Evolutionary conservation across 2,888 invertebrate genomes (phyloP), one percentile per base, ranked within the genome.

Genomic region (Sepiola atlantica): DNA sequence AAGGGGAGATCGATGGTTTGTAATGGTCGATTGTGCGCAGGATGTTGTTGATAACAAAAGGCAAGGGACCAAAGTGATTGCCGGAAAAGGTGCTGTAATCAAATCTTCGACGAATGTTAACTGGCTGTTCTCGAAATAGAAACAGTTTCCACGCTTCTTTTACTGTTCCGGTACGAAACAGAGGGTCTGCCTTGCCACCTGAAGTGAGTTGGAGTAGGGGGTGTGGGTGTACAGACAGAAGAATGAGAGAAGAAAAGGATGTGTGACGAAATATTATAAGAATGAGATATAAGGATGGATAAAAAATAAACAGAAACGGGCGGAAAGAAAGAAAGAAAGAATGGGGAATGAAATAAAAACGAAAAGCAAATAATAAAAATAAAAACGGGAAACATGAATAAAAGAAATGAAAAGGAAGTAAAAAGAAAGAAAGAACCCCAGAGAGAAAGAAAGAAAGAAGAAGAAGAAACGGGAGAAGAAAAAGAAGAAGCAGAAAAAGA

Each of bases 51-150:
- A 77, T 77, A 77, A 77, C 77, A 77, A 16, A 77, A 16, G n/a
- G 14, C 4, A 77, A 16, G n/a, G n/a, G 32, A 77, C n/a, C n/a
- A 32, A 77, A 32, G 14, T 32, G 77, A 77, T 77, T 77, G 18
- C 77, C 77, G 77, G 77, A 32, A 77, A 77, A 77, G 77, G 77
- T 77, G 32, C 28, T 77, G 77, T 77, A 32, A 77, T 77, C 12
- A 77, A 77, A 77, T 32, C n/a, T 77, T 77, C n/a, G 77, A 77
- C n/a, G 77, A n/a, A 77, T 77, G n/a, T 77, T 77, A n/a, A 77
- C n/a, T 77, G 77, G 77, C n/a, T 77, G n/a, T 77, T 77, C 77
- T 77, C n/a, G 77, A 77, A 77, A 77, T 77, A 77, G 77, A 77
- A 77, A n/a, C 16, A 12, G n/a, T n/a, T 77, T 77, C 77, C n/a